Percentiles rank a stretch among this genome's conserved stretches.
phyloP scores from a whole-genome alignment of 1,140 invertebrate genomes.

The Macrotrachela quadricornifera region DNA sequence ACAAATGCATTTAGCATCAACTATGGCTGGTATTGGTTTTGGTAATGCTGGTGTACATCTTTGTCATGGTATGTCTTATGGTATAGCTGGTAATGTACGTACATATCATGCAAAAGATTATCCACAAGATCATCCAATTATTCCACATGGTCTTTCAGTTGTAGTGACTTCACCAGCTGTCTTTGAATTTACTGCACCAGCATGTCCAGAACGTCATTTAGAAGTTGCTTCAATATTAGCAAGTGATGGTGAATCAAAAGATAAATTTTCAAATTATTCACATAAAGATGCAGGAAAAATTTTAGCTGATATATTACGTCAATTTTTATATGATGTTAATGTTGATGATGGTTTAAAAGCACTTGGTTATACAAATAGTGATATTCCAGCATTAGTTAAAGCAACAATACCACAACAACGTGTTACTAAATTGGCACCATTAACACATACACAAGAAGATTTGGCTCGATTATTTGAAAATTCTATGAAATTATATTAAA shows the following conservation, averaged over 20 bases:
- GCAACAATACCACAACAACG: conserved; percentile 56
- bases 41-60: conserved; percentile 76
- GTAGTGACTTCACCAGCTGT: conserved; percentile 67
- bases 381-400: conserved; percentile 55
- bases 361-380: conserved; percentile 47
- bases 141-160: conserved; percentile 63
- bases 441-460: conserved; percentile 51
- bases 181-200: conserved; percentile 54
- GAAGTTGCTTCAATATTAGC: conserved; percentile 52
- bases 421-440: conserved; percentile 52
- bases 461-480: conserved; percentile 49
- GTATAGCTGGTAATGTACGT: conserved; percentile 59
- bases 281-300: conserved; percentile 47
- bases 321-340: conserved; percentile 53
- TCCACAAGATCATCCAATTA: conserved; percentile 26
- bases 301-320: conserved; percentile 49
- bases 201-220: conserved; percentile 65
- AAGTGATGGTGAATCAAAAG: conserved; percentile 13
- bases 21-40: conserved; percentile 73
- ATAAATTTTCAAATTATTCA: conserved; percentile 6
- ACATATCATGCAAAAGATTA: conserved; percentile 45
- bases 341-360: conserved; percentile 56
- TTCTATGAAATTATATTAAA: conserved; percentile 47
- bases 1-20: conserved; percentile 62
- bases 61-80: conserved; percentile 64